These are phyloP conservation scores for Thymelicus sylvestris DNA, from an alignment of 2,888 invertebrate species.

Conservation along the genomic window DNA sequence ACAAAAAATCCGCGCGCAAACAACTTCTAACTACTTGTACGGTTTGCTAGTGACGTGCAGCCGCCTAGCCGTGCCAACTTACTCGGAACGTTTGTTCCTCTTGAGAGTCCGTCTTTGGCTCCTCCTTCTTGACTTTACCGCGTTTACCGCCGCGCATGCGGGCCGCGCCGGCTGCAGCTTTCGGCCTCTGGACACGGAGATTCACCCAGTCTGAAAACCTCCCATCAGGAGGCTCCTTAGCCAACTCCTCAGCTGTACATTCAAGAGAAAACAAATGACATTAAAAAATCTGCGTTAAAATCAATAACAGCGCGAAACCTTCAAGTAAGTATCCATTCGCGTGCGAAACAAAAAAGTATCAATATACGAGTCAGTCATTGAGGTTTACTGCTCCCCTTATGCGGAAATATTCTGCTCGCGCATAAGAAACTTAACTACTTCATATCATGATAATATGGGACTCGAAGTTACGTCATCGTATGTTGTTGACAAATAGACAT, in stretches of 20 bases:
- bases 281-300: background rate
- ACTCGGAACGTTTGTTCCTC: slow-evolving; percentile 68
- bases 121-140: slow-evolving; percentile 59
- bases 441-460: slow-evolving; percentile 65
- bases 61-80: slow-evolving; percentile 62
- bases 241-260: slow-evolving; percentile 76
- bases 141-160: slow-evolving; percentile 73
- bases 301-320: background rate
- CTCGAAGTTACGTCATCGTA: slow-evolving; percentile 63
- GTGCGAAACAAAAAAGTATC: slow-evolving; percentile 52
- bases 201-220: slow-evolving; percentile 78
- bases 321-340: slow-evolving; percentile 42
- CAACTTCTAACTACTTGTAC: no score
- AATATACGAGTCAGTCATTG: slow-evolving; percentile 44
- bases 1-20: slow-evolving; percentile 12
- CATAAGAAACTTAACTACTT: slow-evolving; percentile 53
- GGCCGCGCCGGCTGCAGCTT: slow-evolving; percentile 52
- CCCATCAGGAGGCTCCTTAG: slow-evolving; percentile 73
- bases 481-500: slow-evolving; percentile 60
- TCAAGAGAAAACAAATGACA: slow-evolving; percentile 22
- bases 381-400: slow-evolving; percentile 14
- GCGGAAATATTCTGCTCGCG: slow-evolving; percentile 24
- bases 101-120: slow-evolving; percentile 37
- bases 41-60: slow-evolving; percentile 40
- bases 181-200: slow-evolving; percentile 73